Evolutionary conservation across 2,888 invertebrate genomes (phyloP).

Genomic region (Artemia sp.): DNA sequence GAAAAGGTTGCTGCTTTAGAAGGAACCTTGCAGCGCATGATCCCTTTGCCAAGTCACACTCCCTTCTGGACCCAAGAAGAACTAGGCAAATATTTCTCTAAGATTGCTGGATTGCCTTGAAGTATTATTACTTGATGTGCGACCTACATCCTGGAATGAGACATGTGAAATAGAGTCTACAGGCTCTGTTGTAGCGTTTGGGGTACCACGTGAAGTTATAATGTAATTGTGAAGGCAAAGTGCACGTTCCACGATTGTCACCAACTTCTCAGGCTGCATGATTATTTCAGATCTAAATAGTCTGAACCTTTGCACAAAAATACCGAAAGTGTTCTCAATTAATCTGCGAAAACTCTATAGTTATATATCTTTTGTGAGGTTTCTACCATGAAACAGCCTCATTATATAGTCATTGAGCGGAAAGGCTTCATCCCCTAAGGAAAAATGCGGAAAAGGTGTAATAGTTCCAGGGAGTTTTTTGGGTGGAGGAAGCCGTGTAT

Average conservation of each 20-base stretch:
- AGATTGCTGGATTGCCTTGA: background rate
- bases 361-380: conserved; percentile 15
- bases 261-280: conserved; percentile 18
- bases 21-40: background rate
- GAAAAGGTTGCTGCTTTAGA: background rate
- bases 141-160: background rate
- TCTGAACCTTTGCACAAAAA: conserved; percentile 13
- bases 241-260: conserved; percentile 10
- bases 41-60: background rate
- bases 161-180: background rate
- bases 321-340: conserved; percentile 21
- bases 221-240: conserved; percentile 19
- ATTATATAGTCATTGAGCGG: conserved; percentile 21
- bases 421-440: conserved; percentile 22
- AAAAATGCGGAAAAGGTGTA: conserved; percentile 16
- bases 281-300: conserved; percentile 12
- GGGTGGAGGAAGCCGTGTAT: conserved; percentile 18
- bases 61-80: background rate
- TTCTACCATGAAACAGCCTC: conserved; percentile 19
- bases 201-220: background rate
- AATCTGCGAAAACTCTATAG: conserved; percentile 19
- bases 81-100: background rate
- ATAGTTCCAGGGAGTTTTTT: conserved; percentile 19
- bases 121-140: too few relatives aligned
- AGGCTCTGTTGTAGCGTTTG: background rate